Conservation (phyloP, 1,140 invertebrate genomes). For the Bombus waltoni region DNA sequence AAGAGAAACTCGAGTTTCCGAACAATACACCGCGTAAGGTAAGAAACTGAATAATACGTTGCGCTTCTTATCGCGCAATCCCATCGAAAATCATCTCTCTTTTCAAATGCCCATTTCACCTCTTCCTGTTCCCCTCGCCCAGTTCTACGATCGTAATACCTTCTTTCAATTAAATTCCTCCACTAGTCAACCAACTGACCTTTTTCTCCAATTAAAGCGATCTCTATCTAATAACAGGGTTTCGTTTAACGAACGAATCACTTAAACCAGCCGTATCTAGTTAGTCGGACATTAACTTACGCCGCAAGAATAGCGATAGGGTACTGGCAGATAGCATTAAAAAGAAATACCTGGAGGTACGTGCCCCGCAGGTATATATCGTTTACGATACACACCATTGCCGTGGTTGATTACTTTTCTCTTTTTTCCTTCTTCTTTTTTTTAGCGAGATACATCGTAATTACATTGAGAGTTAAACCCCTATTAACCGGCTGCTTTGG, state of each 20-base stretch:
- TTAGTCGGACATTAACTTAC: background rate
- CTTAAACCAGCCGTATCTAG: background rate
- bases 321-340: background rate
- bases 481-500: slow-evolving; percentile 18
- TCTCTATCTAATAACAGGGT: background rate
- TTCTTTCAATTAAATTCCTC: slow-evolving; percentile 1
- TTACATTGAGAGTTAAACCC: slow-evolving; percentile 45
- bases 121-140: background rate
- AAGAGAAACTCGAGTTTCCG: background rate
- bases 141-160: background rate
- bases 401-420: background rate
- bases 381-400: background rate
- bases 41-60: background rate
- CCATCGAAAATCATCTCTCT: too few species aligned
- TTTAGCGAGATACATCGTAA: slow-evolving; percentile 10
- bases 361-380: background rate
- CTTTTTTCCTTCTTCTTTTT: background rate
- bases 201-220: background rate
- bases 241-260: slow-evolving; percentile 4
- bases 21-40: too few species aligned
- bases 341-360: background rate
- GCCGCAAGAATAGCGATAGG: background rate
- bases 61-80: background rate
- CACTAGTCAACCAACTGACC: background rate
- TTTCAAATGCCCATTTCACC: too few species aligned